Conservation (phyloP, 2,888 invertebrate species). For the Pollenia labialis region DNA sequence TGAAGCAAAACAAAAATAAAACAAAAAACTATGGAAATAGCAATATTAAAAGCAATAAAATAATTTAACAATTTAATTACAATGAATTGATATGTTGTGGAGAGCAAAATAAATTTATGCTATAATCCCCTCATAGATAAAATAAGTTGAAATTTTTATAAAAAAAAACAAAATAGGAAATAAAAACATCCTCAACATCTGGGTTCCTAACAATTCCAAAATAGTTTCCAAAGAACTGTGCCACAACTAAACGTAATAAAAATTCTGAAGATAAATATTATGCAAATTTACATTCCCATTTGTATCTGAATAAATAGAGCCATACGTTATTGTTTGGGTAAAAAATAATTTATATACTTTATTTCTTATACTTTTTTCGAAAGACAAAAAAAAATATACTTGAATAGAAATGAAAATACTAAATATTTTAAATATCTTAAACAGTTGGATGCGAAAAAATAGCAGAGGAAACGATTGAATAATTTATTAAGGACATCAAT, state of each 20-base stretch:
- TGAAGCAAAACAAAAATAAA: not conserved
- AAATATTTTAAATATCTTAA: too few relatives aligned
- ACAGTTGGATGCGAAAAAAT: too few relatives aligned
- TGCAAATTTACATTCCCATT: conserved; percentile 46
- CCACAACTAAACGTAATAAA: not conserved
- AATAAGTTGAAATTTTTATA: too few relatives aligned
- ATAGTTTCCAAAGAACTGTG: not conserved
- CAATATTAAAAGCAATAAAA: not conserved
- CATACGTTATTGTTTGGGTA: too few relatives aligned
- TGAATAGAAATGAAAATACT: too few relatives aligned
- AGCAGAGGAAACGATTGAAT: too few relatives aligned
- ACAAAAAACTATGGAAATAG: too few relatives aligned
- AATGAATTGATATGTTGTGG: conserved; percentile 1
- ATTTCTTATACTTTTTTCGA: too few relatives aligned
- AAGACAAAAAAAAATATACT: too few relatives aligned
- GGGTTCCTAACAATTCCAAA: not conserved
- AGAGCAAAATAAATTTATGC: not conserved
- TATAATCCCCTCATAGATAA: conserved; percentile 7
- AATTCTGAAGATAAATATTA: conserved; percentile 33
- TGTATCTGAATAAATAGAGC: not conserved
- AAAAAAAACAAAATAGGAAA: not conserved
- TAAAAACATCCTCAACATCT: conserved; percentile 42
- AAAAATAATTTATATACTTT: not conserved
- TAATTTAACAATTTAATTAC: conserved; percentile 36
- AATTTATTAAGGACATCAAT: too few relatives aligned